Percentiles rank a stretch among this genome's conserved stretches.
These are phyloP conservation scores for Sycophaga agraensis DNA, from an alignment of 1,140 invertebrate genomes.

Conservation along the genomic window DNA sequence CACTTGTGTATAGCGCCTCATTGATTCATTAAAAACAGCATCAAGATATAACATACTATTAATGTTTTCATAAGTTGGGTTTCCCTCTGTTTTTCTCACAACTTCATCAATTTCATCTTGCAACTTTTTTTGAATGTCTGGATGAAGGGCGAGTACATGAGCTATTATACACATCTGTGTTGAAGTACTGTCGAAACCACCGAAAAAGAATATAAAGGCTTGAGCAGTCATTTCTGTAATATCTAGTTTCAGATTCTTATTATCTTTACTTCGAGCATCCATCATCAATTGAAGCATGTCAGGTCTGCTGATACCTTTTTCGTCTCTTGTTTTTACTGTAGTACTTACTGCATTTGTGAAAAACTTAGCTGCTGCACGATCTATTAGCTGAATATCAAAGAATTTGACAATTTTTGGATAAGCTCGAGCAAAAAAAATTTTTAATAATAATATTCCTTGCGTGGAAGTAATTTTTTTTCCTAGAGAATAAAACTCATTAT, in stretches of 20 bases:
- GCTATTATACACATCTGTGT: slow-evolving; percentile 44
- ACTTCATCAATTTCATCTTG: slow-evolving; percentile 46
- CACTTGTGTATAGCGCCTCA: slow-evolving; percentile 62
- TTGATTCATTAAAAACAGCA: slow-evolving; percentile 51
- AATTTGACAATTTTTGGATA: too few relatives aligned
- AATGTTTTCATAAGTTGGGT: slow-evolving; percentile 37
- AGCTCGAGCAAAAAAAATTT: too few relatives aligned
- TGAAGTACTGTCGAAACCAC: slow-evolving; percentile 51
- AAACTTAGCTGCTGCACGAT: slow-evolving; percentile 34
- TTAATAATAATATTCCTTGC: too few relatives aligned
- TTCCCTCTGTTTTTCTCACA: slow-evolving; percentile 15
- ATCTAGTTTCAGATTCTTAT: too few relatives aligned
- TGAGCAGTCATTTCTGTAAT: slow-evolving; percentile 38
- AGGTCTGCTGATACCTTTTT: slow-evolving; percentile 52
- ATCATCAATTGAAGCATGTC: slow-evolving; percentile 61
- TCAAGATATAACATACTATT: slow-evolving; percentile 39
- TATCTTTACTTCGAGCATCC: slow-evolving; percentile 44
- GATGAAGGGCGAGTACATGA: slow-evolving; percentile 60
- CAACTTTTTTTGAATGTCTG: slow-evolving; percentile 56
- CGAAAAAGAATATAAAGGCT: slow-evolving; percentile 49
- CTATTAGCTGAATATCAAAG: too few relatives aligned
- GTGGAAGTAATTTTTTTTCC: too few relatives aligned
- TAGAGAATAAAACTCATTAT: slow-evolving; percentile 47
- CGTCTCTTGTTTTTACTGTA: slow-evolving; percentile 54
- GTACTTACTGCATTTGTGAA: slow-evolving; percentile 41